A percentile compares a stretch with the other conserved stretches of the same genome.
These are phyloP conservation scores for Sericinus montela DNA, from an alignment of 2,888 invertebrate genomes.

Conservation along the genomic window DNA sequence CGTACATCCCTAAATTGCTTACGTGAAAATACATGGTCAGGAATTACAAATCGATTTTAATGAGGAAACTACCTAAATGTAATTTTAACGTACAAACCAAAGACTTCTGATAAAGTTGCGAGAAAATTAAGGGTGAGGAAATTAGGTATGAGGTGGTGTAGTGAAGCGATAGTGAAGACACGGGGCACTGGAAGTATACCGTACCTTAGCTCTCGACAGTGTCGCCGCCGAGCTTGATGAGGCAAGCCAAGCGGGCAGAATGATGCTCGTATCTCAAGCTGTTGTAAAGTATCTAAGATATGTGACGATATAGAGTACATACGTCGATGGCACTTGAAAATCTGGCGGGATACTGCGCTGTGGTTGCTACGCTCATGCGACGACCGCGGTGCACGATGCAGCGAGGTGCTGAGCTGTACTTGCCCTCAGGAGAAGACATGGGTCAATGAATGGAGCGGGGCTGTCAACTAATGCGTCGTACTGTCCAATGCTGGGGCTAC, in stretches of 20 bases:
- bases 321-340: constrained; percentile 28
- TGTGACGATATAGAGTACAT: constrained; percentile 10
- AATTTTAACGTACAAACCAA: constrained; percentile 1
- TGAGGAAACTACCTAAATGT: background rate
- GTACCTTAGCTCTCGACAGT: constrained; percentile 44
- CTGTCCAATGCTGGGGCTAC: constrained; percentile 15
- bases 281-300: constrained; percentile 19
- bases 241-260: constrained; percentile 58
- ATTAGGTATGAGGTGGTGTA: constrained; percentile 33
- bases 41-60: background rate
- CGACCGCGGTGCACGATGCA: constrained; percentile 70
- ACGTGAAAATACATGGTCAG: background rate
- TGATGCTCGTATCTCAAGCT: constrained; percentile 34
- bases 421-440: constrained; percentile 55
- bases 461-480: constrained; percentile 24
- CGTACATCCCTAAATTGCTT: background rate
- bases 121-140: constrained; percentile 30
- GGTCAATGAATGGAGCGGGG: constrained; percentile 19
- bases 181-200: constrained; percentile 29
- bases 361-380: constrained; percentile 72
- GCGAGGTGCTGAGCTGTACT: constrained; percentile 62
- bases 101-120: constrained; percentile 24
- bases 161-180: constrained; percentile 41
- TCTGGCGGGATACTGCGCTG: constrained; percentile 36
- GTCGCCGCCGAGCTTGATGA: constrained; percentile 47